Evolutionary conservation across 1,140 invertebrate species (phyloP).

Genomic region (Hydropsyche tenuis): DNA sequence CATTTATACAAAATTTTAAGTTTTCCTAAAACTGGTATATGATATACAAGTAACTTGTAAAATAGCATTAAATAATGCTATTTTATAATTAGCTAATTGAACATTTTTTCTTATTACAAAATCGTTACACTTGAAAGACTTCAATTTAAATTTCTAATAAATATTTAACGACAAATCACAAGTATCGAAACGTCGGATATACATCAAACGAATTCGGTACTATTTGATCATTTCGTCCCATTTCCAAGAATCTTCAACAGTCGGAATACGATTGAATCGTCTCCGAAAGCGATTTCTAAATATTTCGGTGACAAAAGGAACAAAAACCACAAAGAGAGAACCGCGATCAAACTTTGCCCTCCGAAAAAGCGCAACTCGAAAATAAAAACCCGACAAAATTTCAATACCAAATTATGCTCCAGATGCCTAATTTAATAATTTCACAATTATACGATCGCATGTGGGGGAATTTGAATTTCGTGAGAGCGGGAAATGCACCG

Average conservation of each 20-base stretch:
- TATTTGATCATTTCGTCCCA: constrained; percentile 12
- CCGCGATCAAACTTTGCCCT: neutral
- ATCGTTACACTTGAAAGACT: no score
- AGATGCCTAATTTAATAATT: no score
- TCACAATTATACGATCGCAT: no score
- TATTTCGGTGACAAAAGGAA: constrained; percentile 5
- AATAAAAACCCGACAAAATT: constrained; percentile 7
- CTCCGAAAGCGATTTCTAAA: neutral
- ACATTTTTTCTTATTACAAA: neutral
- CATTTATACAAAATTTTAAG: no score
- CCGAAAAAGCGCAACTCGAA: neutral
- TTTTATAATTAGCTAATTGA: no score
- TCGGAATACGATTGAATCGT: constrained; percentile 16
- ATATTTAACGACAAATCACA: no score
- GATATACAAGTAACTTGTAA: no score
- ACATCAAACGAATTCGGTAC: constrained; percentile 8
- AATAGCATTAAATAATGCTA: no score
- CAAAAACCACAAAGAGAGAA: neutral
- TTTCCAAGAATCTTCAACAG: neutral
- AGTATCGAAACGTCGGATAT: neutral
- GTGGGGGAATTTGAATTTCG: neutral
- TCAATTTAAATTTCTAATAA: no score
- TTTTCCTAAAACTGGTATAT: no score
- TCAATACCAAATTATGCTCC: neutral
- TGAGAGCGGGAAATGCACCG: constrained; percentile 8